Evolutionary conservation across 2,797 vertebrate species (phyloP).

Genomic region (Argya squamiceps): DNA sequence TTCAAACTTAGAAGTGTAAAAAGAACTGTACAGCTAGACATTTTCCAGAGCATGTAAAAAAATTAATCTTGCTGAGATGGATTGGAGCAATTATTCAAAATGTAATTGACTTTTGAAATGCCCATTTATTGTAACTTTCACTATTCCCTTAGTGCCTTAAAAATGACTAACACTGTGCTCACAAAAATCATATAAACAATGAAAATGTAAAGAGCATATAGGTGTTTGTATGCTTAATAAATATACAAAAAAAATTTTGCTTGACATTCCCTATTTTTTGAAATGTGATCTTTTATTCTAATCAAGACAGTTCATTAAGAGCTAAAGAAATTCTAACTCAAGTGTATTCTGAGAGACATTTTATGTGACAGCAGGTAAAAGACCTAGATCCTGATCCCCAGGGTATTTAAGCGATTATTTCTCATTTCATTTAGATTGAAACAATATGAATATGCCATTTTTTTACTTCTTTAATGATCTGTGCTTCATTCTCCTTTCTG

Average conservation of each 20-base stretch:
- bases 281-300: not conserved
- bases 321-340: not conserved
- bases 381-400: not conserved
- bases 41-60: not conserved
- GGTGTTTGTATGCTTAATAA: not conserved
- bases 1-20: not conserved
- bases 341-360: not conserved
- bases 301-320: not conserved
- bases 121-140: not conserved
- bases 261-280: not conserved
- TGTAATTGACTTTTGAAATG: slow-evolving; percentile 3
- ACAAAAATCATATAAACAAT: not conserved
- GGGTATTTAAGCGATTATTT: not conserved
- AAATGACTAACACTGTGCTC: not conserved
- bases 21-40: not conserved
- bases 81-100: slow-evolving; percentile 1
- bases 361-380: not conserved
- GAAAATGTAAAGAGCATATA: not conserved
- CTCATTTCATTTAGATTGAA: not conserved
- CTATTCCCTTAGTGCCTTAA: not conserved
- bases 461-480: not conserved
- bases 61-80: not conserved
- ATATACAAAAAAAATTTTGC: not conserved
- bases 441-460: not conserved
- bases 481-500: not conserved